Conservation (phyloP, 2,113 vertebrate genomes). For the Ictidomys tridecemlineatus region DNA sequence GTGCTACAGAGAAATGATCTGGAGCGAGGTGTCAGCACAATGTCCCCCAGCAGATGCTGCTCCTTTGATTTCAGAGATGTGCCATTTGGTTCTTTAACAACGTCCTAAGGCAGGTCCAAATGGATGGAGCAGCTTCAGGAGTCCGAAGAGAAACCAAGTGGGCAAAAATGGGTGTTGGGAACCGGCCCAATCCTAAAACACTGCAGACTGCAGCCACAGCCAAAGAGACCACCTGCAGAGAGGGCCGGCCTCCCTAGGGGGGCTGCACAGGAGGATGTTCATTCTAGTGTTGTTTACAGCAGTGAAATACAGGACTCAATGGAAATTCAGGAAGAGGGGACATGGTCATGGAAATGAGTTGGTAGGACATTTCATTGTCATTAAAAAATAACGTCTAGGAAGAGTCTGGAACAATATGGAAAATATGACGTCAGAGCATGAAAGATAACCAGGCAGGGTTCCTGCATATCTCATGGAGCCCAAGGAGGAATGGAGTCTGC, state of each 20-base stretch:
- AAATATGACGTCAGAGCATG: background rate
- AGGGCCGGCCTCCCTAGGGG: background rate
- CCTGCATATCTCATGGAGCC: background rate
- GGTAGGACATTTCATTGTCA: background rate
- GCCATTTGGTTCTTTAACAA: background rate
- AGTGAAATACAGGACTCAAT: background rate
- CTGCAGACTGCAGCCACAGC: background rate
- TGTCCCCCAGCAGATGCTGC: background rate
- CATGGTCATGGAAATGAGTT: background rate
- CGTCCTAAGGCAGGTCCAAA: background rate
- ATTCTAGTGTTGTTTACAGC: accelerated
- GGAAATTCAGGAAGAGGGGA: background rate
- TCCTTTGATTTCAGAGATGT: background rate
- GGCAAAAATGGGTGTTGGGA: background rate
- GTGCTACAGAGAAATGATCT: background rate
- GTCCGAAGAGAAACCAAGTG: background rate
- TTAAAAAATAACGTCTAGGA: background rate
- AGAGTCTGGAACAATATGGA: background rate
- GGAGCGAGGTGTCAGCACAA: background rate
- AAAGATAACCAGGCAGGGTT: background rate
- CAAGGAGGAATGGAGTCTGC: background rate
- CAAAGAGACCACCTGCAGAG: background rate
- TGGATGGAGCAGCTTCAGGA: background rate
- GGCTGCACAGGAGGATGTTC: too few species aligned
- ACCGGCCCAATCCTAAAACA: background rate